Base-by-base conservation (phyloP, 1,140 invertebrate species). In the Drosophila mojavensis region DNA sequence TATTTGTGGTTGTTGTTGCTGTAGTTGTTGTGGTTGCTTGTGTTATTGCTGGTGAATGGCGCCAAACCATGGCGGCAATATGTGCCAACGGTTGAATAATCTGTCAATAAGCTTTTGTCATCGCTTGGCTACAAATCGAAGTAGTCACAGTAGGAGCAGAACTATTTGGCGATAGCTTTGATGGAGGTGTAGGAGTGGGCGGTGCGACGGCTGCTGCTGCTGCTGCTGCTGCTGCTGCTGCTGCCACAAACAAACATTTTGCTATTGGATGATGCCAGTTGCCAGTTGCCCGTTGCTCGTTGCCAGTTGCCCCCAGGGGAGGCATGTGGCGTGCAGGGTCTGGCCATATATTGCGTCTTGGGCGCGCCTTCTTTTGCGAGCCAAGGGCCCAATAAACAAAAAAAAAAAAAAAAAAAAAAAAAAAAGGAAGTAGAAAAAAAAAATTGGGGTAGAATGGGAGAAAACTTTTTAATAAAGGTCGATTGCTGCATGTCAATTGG, bases 391-490 rank as follows among this genome's bases (percentile, higher is more conserved):
- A 60, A 68, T 50, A 73, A 67, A 73, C 33, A 70, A 39, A 63
- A 26, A 41, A 59, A 51, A 33, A 65, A 13, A 51, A 58, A 13
- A 7, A 45, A 63, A 9, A 15, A 17, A 53, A 58, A 13, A 7
- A 45, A 63, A 9, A 15, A 17, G 45, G 26, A 59, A 43, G 24
- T 58, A 9, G 51, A 56, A 15, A 10, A 53, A 63, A 9, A 24
- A 17, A 53, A 26, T 11, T 13, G 50, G 43, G 45, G 51, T 65
- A 51, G 55, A 28, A 24, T 20, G 68, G 75, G 70, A 67, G 73
- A 88, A 86, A 86, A 88, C 59, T 88, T 88, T 88, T 88, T 89
- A 88, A 88, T 88, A 88, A 88, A 88, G 84, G 84, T 89, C 85
- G 84, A 89, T 88, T 84, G 84, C 84, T 88, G 84, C 84, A 88